Evolutionary conservation across 2,113 vertebrate genomes (phyloP).

Genomic region (Rhinopithecus roxellana): DNA sequence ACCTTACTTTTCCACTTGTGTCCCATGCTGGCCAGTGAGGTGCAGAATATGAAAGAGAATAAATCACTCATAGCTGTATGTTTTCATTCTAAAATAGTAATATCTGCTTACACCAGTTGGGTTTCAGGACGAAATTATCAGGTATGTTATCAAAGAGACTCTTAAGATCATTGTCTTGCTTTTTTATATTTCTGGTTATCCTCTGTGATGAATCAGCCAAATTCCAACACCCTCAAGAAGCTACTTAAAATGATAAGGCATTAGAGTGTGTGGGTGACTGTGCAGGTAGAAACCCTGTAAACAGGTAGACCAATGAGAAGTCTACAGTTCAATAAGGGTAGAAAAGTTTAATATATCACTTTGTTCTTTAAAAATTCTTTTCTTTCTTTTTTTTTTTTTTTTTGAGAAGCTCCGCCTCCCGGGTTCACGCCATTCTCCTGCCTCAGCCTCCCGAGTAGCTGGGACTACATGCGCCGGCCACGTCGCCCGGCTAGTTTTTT

Average conservation of each 20-base stretch:
- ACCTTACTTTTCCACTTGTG: background rate
- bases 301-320: background rate
- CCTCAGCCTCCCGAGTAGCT: too few relatives aligned
- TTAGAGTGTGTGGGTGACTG: fast-evolving
- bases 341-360: background rate
- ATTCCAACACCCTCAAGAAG: background rate
- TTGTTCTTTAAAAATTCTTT: background rate
- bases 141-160: background rate
- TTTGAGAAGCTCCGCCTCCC: too few relatives aligned
- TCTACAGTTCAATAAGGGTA: background rate
- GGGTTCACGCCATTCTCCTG: too few relatives aligned
- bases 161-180: background rate
- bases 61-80: background rate
- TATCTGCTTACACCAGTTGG: background rate
- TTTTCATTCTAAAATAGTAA: background rate
- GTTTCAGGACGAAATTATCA: background rate
- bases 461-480: too few relatives aligned
- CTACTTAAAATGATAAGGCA: background rate
- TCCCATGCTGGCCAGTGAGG: background rate
- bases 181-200: background rate
- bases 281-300: background rate
- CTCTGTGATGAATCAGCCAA: background rate
- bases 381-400: too few relatives aligned
- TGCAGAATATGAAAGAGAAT: background rate
- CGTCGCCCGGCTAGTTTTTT: too few relatives aligned